A percentile compares a stretch with the other conserved stretches of the same genome.
Evolutionary conservation across 2,888 invertebrate species (phyloP).

Genomic region (Nysson spinosus): DNA sequence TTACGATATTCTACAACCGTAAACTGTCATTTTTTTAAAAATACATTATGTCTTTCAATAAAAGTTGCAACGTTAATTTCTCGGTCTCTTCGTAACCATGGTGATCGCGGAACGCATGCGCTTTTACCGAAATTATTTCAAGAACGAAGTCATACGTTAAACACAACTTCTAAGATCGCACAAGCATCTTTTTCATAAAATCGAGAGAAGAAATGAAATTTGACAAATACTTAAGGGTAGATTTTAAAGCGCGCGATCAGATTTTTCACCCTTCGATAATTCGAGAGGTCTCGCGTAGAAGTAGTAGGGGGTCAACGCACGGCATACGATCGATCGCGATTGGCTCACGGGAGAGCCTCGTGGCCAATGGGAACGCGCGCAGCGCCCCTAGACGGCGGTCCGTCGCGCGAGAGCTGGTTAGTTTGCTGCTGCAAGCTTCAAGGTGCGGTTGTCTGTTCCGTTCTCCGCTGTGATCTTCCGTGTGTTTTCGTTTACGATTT

Average conservation of each 20-base stretch:
- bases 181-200: not conserved
- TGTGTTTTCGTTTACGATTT: slow-evolving; percentile 26
- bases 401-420: slow-evolving; percentile 46
- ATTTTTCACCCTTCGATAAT: slow-evolving; percentile 21
- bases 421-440: slow-evolving; percentile 51
- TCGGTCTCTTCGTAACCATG: slow-evolving; percentile 19
- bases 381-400: slow-evolving; percentile 48
- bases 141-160: no score
- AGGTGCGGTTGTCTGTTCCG: slow-evolving; percentile 40
- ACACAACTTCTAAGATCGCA: no score
- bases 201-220: no score
- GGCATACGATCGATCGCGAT: slow-evolving; percentile 59
- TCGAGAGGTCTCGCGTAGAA: slow-evolving; percentile 18
- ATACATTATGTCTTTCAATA: no score
- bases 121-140: no score
- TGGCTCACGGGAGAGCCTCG: slow-evolving; percentile 37
- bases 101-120: slow-evolving; percentile 38
- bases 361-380: slow-evolving; percentile 45
- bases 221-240: no score
- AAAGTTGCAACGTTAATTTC: slow-evolving; percentile 5
- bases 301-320: slow-evolving; percentile 56
- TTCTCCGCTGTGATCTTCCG: slow-evolving; percentile 9
- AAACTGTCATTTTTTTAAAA: no score
- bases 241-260: slow-evolving; percentile 13
- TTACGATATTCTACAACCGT: no score